phyloP scores from a whole-genome alignment of 2,888 invertebrate species.

The Pseudoips prasinana region DNA sequence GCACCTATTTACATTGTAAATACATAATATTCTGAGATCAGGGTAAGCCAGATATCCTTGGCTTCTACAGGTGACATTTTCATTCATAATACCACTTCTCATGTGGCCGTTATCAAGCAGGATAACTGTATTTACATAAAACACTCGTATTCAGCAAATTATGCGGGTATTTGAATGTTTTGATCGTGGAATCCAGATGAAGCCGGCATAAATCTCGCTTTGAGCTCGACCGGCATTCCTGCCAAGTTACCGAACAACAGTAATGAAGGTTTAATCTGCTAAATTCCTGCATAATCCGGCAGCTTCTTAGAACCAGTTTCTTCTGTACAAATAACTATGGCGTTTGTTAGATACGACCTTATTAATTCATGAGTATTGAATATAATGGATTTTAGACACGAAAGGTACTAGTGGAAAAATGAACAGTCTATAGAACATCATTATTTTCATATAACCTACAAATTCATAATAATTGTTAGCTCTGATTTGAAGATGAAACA shows the following conservation, averaged over 20 bases:
- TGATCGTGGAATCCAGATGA: constrained; percentile 50
- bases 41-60: too few relatives aligned
- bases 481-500: too few relatives aligned
- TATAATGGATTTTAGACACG: too few relatives aligned
- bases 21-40: too few relatives aligned
- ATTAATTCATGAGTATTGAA: constrained; percentile 27
- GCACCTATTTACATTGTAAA: too few relatives aligned
- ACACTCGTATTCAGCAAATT: constrained; percentile 53
- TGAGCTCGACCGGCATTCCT: constrained; percentile 57
- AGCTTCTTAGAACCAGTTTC: constrained; percentile 46
- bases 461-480: too few relatives aligned
- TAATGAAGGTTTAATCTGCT: constrained; percentile 70
- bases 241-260: constrained; percentile 66
- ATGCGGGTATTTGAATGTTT: constrained; percentile 51
- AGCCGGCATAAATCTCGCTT: constrained; percentile 59
- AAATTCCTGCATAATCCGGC: constrained; percentile 59
- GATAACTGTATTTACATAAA: constrained; percentile 53
- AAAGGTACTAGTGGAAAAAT: too few relatives aligned
- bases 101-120: too few relatives aligned
- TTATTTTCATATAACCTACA: too few relatives aligned
- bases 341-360: constrained; percentile 27
- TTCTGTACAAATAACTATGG: constrained; percentile 40
- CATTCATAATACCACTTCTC: too few relatives aligned
- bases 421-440: too few relatives aligned
- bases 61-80: too few relatives aligned